Percentiles rank a stretch among this genome's conserved stretches.
Conservation (phyloP, 2,797 vertebrate species). For the Poecilia gillii region DNA sequence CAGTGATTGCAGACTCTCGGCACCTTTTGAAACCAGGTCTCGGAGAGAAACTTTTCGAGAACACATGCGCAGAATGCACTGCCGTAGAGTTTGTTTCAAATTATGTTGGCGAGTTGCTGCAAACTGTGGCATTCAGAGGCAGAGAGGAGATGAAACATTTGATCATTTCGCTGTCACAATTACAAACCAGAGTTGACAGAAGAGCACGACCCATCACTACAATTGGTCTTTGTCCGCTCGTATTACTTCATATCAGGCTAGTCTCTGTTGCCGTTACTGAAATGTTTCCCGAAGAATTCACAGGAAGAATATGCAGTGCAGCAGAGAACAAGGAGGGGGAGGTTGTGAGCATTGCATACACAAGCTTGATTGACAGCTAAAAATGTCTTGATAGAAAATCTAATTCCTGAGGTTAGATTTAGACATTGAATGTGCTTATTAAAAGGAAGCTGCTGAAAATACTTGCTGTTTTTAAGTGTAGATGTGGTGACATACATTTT, state of each 20-base stretch:
- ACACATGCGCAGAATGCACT: no score
- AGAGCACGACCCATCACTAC: neutral
- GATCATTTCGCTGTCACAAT: neutral
- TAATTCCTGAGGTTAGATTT: neutral
- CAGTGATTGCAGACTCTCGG: neutral
- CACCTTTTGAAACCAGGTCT: no score
- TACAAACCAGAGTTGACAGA: neutral
- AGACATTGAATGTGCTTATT: neutral
- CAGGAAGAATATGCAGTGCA: no score
- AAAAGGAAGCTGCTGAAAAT: neutral
- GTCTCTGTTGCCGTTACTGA: neutral
- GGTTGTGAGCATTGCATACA: no score
- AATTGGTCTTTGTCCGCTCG: no score
- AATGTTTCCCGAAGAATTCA: neutral
- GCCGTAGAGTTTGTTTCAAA: neutral
- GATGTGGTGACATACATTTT: neutral
- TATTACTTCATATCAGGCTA: neutral
- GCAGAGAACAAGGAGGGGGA: no score
- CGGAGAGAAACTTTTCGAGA: no score
- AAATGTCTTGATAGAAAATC: neutral
- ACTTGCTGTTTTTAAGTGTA: neutral
- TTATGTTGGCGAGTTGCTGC: neutral
- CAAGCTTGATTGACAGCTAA: neutral
- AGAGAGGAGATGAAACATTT: neutral
- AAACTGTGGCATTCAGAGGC: neutral